Conservation (phyloP, 2,113 vertebrate genomes). For the Chionomys nivalis region DNA sequence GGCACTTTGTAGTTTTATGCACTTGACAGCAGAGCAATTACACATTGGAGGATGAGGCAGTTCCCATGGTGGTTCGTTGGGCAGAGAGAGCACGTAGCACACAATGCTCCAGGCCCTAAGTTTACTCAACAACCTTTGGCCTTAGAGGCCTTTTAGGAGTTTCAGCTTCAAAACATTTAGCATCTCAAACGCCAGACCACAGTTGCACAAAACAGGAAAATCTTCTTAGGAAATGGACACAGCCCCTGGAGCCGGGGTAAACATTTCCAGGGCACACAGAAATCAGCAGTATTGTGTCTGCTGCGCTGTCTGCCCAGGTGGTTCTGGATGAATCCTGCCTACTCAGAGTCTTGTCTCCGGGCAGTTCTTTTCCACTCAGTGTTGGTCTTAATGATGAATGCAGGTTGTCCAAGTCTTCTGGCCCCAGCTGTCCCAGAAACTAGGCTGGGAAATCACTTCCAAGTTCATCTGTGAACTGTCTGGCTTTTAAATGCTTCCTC, state of each 20-base stretch:
- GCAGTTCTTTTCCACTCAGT: slow-evolving; percentile 26
- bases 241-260: slow-evolving; percentile 79
- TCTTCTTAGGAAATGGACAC: slow-evolving; percentile 76
- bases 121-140: neutral
- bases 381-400: slow-evolving; percentile 49
- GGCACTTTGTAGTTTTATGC: neutral
- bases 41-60: neutral
- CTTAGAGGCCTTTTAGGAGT: neutral
- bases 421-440: slow-evolving; percentile 34
- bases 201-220: slow-evolving; percentile 77
- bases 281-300: slow-evolving; percentile 73
- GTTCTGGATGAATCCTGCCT: neutral
- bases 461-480: slow-evolving; percentile 43
- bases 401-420: slow-evolving; percentile 42
- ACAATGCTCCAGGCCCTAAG: neutral
- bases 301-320: slow-evolving; percentile 57
- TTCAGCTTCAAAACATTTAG: slow-evolving; percentile 48
- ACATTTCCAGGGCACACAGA: slow-evolving; percentile 76
- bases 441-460: slow-evolving; percentile 51
- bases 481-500: slow-evolving; percentile 38
- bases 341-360: neutral
- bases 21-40: neutral
- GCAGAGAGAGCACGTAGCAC: neutral
- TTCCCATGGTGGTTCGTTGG: neutral
- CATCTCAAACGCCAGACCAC: slow-evolving; percentile 74